Conservation (phyloP, 2,113 vertebrate genomes). For the Pipa parva region DNA sequence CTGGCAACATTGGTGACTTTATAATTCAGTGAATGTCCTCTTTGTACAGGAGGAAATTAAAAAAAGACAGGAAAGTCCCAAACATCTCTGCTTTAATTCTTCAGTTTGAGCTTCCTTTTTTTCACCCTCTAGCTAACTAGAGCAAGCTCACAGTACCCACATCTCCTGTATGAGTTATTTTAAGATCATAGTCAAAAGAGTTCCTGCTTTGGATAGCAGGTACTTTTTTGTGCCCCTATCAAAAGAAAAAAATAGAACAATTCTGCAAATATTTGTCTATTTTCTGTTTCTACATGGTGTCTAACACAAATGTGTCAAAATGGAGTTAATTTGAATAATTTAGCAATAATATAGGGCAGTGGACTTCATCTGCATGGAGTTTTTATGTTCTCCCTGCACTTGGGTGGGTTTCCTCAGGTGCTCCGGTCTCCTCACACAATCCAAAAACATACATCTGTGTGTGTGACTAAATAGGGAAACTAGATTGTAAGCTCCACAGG, state of each 20-base stretch:
- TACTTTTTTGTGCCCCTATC: neutral
- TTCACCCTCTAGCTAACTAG: neutral
- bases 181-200: neutral
- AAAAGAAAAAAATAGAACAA: neutral
- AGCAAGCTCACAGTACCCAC: neutral
- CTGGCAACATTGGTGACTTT: too few species aligned
- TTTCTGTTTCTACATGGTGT: neutral
- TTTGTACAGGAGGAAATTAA: too few species aligned
- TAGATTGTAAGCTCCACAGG: too few species aligned
- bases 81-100: neutral
- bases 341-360: neutral
- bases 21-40: too few species aligned
- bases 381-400: too few species aligned
- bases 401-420: too few species aligned
- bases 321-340: neutral
- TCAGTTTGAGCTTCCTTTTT: slow-evolving; percentile 9
- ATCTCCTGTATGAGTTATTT: neutral
- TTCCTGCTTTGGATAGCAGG: neutral
- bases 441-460: too few species aligned
- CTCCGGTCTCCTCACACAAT: too few species aligned
- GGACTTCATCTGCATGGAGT: too few species aligned
- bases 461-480: too few species aligned
- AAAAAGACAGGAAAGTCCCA: slow-evolving; percentile 27
- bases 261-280: too few species aligned
- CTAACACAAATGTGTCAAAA: neutral